Evolutionary conservation across 2,888 invertebrate species (phyloP), one percentile per base, ranked within the genome.

Genomic region (Mythimna impura): DNA sequence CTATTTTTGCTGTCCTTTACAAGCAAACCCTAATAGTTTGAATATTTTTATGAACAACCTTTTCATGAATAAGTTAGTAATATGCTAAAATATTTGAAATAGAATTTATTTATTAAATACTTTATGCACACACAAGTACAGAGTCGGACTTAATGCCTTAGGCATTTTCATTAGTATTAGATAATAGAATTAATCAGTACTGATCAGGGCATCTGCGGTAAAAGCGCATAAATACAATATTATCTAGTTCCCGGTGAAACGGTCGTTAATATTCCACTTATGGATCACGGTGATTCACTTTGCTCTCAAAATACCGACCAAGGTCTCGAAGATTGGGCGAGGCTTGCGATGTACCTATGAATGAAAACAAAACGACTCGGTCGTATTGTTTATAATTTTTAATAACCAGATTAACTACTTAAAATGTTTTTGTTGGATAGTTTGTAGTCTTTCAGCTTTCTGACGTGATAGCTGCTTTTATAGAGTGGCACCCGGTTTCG

Each of bases 281-380:
- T 77, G 76, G 78, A 65, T 65, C 60, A 61, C 36, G 64, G 40
- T 78, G 78, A 76, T 71, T 78, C 76, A 76, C 78, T 65, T 50
- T 65, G 60, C 54, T 78, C 78, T 71, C 54, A 61, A 76, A 78
- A 76, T 78, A 76, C n/a, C 75, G 70, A 40, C 71, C 76, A 76
- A 76, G 76, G 79, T 72, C 79, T 65, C 61, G 8, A 25, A 34
- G 78, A 71, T 78, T 34, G 77, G 62, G 72, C 17, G 72, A 61
- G 22, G 36, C 40, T 71, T 50, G 64, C 52, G n/a, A n/a, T n/a
- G n/a, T n/a, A n/a, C n/a, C n/a, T 71, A 57, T 78, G 79, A 72
- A 78, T 72, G 79, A 72, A 76, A 76, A n/a, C 43, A 50, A 65
- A 71, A 65, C 64, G 71, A 50, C 47, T 61, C 34, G 8, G 22